Evolutionary conservation across 2,797 vertebrate genomes (phyloP).

Genomic region (Sciurus carolinensis): DNA sequence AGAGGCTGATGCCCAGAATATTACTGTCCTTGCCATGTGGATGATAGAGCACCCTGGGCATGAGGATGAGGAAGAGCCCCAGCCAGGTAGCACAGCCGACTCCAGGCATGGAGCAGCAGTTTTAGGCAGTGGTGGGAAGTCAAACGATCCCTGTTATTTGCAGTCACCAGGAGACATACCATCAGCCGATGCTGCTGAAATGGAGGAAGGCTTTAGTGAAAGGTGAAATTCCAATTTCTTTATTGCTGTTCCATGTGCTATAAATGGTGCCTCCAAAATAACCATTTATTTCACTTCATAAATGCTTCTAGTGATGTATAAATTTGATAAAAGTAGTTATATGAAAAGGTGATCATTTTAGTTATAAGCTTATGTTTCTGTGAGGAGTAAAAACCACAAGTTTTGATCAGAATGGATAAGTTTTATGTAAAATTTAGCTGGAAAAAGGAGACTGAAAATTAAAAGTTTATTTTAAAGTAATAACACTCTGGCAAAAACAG

Average conservation of each 20-base stretch:
- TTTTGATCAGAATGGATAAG: conserved; percentile 38
- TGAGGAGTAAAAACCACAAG: conserved; percentile 16
- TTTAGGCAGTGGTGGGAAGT: conserved; percentile 92
- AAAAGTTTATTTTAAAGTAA: conserved; percentile 55
- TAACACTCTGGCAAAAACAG: conserved; percentile 32
- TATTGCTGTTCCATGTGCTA: conserved; percentile 46
- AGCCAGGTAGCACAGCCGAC: conserved; percentile 88
- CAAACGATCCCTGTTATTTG: conserved; percentile 93
- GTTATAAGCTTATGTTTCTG: conserved; percentile 53
- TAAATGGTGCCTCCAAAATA: neutral
- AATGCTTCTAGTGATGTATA: conserved; percentile 29
- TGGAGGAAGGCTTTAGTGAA: conserved; percentile 97
- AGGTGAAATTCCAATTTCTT: conserved; percentile 88
- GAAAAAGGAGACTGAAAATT: conserved; percentile 65
- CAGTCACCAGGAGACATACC: conserved; percentile 95
- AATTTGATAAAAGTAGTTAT: conserved; percentile 27
- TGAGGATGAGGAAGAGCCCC: conserved; percentile 95
- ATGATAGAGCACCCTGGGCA: conserved; percentile 98
- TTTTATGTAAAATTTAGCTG: conserved; percentile 59
- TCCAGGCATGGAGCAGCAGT: conserved; percentile 90
- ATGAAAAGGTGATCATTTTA: conserved; percentile 44
- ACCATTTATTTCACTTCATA: conserved; percentile 31
- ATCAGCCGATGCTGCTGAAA: conserved; percentile 93
- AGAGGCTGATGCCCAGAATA: conserved; percentile 98
- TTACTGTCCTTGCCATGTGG: conserved; percentile 99